Percentiles rank a stretch among this genome's conserved stretches.
Conservation (phyloP, 2,113 vertebrate species). For the Aptenodytes patagonicus region DNA sequence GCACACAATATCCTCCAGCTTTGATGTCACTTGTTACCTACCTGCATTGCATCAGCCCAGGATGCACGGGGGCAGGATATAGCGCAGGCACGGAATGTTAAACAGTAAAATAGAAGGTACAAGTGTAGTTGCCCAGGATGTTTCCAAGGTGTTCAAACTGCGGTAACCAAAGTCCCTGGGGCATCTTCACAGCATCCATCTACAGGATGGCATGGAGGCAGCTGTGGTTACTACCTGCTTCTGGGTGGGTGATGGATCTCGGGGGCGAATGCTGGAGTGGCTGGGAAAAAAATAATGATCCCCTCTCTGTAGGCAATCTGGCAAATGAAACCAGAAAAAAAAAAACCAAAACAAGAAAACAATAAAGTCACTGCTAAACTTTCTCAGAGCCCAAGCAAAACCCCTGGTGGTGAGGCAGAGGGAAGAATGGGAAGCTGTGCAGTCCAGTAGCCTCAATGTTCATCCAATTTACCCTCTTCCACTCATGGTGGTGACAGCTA, state of each 20-base stretch:
- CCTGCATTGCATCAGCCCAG: not conserved
- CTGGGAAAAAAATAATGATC: not conserved
- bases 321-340: not conserved
- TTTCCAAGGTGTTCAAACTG: not conserved
- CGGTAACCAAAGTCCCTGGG: not conserved
- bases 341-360: not conserved
- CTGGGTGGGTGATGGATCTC: no score
- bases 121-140: no score
- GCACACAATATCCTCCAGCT: not conserved
- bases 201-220: no score
- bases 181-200: not conserved
- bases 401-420: not conserved
- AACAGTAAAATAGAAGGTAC: not conserved
- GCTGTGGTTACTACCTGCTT: not conserved
- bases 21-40: not conserved
- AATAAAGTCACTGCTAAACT: not conserved
- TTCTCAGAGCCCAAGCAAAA: not conserved
- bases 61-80: accelerated
- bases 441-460: not conserved
- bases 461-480: not conserved
- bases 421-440: not conserved
- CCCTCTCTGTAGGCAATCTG: not conserved
- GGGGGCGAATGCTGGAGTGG: not conserved
- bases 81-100: not conserved
- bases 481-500: not conserved